Evolutionary conservation across 2,888 invertebrate genomes (phyloP), one percentile per base, ranked within the genome.

Genomic region (Drosophila rubida): DNA sequence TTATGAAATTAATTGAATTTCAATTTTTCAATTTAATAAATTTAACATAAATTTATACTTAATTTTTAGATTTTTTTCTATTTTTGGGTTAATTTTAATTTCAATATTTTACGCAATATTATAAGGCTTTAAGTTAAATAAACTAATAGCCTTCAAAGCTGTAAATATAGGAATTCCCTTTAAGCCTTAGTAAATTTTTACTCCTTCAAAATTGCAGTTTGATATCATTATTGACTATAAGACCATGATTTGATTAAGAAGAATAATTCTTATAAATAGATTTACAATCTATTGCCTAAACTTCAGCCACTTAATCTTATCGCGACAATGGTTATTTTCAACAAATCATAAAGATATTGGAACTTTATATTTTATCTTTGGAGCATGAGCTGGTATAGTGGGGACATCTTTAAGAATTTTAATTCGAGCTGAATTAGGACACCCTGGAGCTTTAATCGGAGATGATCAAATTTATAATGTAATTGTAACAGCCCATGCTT

Each of bases 401-500:
- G 75, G 75, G n/a, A 75, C 75, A 32, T 75, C 75, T 7, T n/a
- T 75, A 51, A 75, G 68, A 61, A 73, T 73, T 73, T 53, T 72
- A 69, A 75, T 75, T 54, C 69, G 73, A 67, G 75, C 73, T 7
- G 75, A 75, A 69, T 48, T 69, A 32, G 75, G 75, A 0, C 72
- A 73, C 2, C 94, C 95, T 0, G 95, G 95, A 11, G 93, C 93
- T 48, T 92, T 95, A 91, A 94, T 96, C 93, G 94, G 94, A 8
- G 94, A 95, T 93, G 95, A 95, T 88, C 95, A 95, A 93, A 94
- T 96, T 92, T 96, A 95, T 93, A 96, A 96, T 92, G 94, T 94
- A 69, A 94, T 96, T 93, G 95, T 96, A 0, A 96, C 96, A 30
- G 94, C 95, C 7, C 96, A 96, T 93, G 96, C 95, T 57, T 95